Evolutionary conservation across 2,113 vertebrate genomes (phyloP), one percentile per base, ranked within the genome.

Genomic region (Andinoacara biseriatus): DNA sequence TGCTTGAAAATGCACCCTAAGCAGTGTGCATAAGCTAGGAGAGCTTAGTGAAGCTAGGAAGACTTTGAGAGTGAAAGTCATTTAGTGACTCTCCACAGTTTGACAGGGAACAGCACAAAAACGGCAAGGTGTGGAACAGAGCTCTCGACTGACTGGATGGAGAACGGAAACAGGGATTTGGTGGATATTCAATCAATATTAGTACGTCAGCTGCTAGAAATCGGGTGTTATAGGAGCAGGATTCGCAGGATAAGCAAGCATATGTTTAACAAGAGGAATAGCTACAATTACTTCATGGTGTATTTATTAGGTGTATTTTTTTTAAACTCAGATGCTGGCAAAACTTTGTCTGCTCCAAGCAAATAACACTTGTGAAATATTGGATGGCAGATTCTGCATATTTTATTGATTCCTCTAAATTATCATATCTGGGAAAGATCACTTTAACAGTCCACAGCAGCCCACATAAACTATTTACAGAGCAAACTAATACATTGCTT

Each of bases 1-100:
- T 60, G 31, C 77, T 87, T 81, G 81, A 84, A 90, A 90, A 91
- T 82, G 86, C 83, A 82, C 67, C 63, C 85, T 81, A 82, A 87
- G 81, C 83, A 85, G 77, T 79, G 76, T 62, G 58, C 67, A 83
- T 84, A 80, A 91, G 72, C 80, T 85, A 78, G 67, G 76, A 60
- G 85, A 89, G 89, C 56, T 89, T 80, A 90, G 58, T 18, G 85
- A 86, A 76, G 69, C 84, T 58, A 74, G 58, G 57, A 78, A 75
- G 81, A 78, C 82, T 85, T 77, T 78, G 82, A 76, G 62, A 91
- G 29, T 59, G 82, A 87, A 90, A 85, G 84, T 86, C 82, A 67
- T 88, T 87, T 67, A 77, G 65, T 78, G 76, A 65, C 83, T 81
- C 80, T 78, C 85, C 76, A 88, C 80, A 77, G 86, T 86, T 76